Base-by-base conservation (phyloP, 1,140 invertebrate species). In the Diorhabda sublineata region DNA sequence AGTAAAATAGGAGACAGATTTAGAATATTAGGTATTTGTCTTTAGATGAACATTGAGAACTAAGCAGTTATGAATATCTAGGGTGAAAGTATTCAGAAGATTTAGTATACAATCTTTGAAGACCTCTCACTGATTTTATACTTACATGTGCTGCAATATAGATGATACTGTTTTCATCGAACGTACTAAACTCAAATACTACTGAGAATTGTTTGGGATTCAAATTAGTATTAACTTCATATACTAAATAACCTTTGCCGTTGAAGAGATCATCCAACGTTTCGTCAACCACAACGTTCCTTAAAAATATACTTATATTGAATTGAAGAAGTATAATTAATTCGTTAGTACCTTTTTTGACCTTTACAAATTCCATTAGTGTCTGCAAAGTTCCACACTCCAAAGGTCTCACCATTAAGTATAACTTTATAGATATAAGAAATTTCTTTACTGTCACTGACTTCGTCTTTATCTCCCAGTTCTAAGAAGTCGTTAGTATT, bases 161-260 rank as follows among this genome's bases (percentile, higher is more conserved):
- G 0, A 98, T 84, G 4, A 96, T 80, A 2, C 94, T 92, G 82
- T 97, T 90, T 78, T 95, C 91, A 82, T 97, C 95, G 73, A 91
- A 91, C 0, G 93, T 96, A 69, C 88, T 87, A 80, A 98, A 95
- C 70, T 87, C 89, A 59, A 98, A 85, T 9, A 89, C 87, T 2
- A 97, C 85, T 56, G 88, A 89, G 79, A 73, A 89, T 87, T 76
- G 88, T 87, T 73, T 90, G 87, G 75, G 92, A 89, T 2, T 86
- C 86, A 67, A 63, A 3, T 41, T 42, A 9, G 57, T 9, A 7
- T 68, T 66, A 7, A 66, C 61, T 42, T n/a, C 63, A 47, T 66
- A 73, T 43, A 64, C 69, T 5, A 65, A 62, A 47, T 77, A 77
- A 9, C 76, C 71, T 47, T 66, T 69, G 42, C 74, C 76, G 7